Base-by-base conservation (phyloP, 2,888 invertebrate genomes). In the Euplagia quadripunctaria region DNA sequence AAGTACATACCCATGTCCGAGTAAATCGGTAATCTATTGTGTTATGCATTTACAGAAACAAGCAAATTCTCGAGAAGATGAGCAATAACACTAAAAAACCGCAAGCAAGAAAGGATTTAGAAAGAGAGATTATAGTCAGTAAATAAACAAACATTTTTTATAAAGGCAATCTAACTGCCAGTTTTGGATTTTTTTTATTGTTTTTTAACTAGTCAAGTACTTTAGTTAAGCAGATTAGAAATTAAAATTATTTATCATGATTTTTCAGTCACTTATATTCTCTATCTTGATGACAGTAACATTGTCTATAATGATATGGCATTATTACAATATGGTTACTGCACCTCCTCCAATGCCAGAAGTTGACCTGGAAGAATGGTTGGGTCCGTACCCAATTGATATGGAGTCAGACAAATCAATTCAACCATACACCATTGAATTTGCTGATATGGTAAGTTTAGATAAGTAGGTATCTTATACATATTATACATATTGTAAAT, bases 361-460 rank as follows among this genome's bases (percentile, higher is more conserved):
- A 58, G 12, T 93, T 9, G 88, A 93, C 73, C 77, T 93, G 0
- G 90, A 96, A 7, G 91, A 94, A 41, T 97, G 97, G 92, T 97
- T 97, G 97, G 97, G 97, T 0, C 89, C 94, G 0, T 96, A 96
- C 58, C 95, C 96, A 0, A 89, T 90, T 52, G 84, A 91, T 55
- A 81, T 84, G 20, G 91, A 95, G 42, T 94, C 93, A 55, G 97
- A 97, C 84, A 86, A 90, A 0, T 93, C 96, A 41, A 96, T 97
- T 72, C 94, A 93, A 75, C 96, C 97, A 0, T 97, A 96, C 85
- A 94, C 95, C 86, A 96, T 97, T 75, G 95, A 96, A 71, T 95
- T 97, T 74, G 88, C 96, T 0, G 95, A 97, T 86, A 94, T 96
- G 93, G 97, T 97, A 92, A 93, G 91, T 86, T 72, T 11, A 61